Conservation (phyloP, 2,113 vertebrate species). For the Danio rerio region GRCz12tu NC_133192.1:49482001-49482500, state of each 20-base stretch:
- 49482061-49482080: background rate
- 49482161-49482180: slow-evolving; percentile 60
- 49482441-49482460: background rate
- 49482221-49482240: slow-evolving; percentile 66
- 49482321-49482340: slow-evolving; percentile 17
- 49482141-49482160: slow-evolving; percentile 46
- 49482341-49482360: background rate
- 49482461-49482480: no score
- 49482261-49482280: slow-evolving; percentile 49
- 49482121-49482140: slow-evolving; percentile 18
- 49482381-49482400: background rate
- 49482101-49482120: background rate
- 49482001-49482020: background rate
- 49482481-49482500: no score
- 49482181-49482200: slow-evolving; percentile 58
- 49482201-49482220: slow-evolving; percentile 61
- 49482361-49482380: slow-evolving; percentile 1
- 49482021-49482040: background rate
- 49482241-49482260: slow-evolving; percentile 71
- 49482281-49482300: slow-evolving; percentile 54
- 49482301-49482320: slow-evolving; percentile 34
- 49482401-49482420: background rate
- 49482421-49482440: background rate
- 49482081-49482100: slow-evolving; percentile 1
- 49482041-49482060: background rate